These are phyloP conservation scores for Labeo rohita DNA, from an alignment of 2,113 vertebrate species.

Conservation along the genomic window DNA sequence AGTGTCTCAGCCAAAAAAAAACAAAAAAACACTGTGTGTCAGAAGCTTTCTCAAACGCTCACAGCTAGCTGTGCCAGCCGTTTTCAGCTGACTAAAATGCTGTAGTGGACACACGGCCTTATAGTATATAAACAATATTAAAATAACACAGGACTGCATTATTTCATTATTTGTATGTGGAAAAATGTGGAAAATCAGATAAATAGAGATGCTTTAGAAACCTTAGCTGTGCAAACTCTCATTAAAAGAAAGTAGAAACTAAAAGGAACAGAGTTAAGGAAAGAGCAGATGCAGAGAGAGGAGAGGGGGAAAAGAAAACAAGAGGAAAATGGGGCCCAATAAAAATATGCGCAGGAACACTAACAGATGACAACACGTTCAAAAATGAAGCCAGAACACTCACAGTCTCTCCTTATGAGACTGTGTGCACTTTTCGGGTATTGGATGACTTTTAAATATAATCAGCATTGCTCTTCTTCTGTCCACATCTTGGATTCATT, in stretches of 20 bases:
- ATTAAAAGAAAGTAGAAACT: background rate
- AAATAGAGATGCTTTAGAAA: background rate
- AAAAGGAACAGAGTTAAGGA: background rate
- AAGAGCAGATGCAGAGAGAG: background rate
- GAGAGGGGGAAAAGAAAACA: constrained; percentile 18
- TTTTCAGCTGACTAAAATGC: too few species aligned
- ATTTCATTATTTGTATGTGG: background rate
- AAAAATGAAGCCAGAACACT: constrained; percentile 2
- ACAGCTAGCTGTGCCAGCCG: too few species aligned
- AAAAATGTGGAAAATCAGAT: background rate
- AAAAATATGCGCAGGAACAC: constrained; percentile 35
- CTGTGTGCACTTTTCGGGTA: background rate
- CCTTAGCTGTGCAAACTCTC: background rate
- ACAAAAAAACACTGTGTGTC: too few species aligned
- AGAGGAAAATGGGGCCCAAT: constrained; percentile 10
- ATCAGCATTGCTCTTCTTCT: background rate
- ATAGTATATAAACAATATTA: background rate
- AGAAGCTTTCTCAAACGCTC: too few species aligned
- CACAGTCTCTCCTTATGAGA: background rate
- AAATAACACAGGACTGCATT: background rate
- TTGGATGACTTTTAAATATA: background rate
- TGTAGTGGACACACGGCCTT: too few species aligned
- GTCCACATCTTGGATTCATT: background rate
- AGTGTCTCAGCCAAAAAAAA: too few species aligned
- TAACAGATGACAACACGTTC: constrained; percentile 24